Evolutionary conservation across 2,113 vertebrate species (phyloP), one percentile per base, ranked within the genome.

Genomic region (Ptychochromis oligacanthus): DNA sequence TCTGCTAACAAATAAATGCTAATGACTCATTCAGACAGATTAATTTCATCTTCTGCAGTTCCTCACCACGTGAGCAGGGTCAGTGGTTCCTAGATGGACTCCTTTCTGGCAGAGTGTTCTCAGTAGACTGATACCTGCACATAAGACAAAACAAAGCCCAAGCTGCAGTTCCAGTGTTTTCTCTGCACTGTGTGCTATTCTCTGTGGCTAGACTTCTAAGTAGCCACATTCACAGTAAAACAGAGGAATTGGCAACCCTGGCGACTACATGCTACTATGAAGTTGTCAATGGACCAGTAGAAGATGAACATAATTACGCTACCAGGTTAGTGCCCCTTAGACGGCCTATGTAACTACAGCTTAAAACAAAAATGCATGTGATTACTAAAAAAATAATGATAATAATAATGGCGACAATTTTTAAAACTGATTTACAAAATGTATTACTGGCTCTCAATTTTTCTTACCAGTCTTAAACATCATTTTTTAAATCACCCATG

Each of bases 81-180:
- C 92, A 11, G 9, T 84, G 77, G 90, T 95, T 24, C 95, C 95
- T 70, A 95, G 88, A 17, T 96, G 96, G 46, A 96, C 90, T 75
- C 90, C 94, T 56, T 91, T 92, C 86, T 94, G 89, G 91, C 96
- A 96, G 18, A 95, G 91, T 49, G 58, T 60, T 55, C 20, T 92
- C 84, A 96, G 91, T 77, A 94, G 78, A 79, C 64, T n/a, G 79
- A 95, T 86, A 52, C 94, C 96, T 96, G 82, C 6, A 92, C 2
- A 18, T 0, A 75, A 34, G 2, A 82, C 34, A 40, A 11, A 49
- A 40, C 24, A 70, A 34, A 59, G 34, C 5, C 55, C 28, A 46
- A 72, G 26, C 11, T 3, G 43, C 65, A 52, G 17, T 31, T 72
- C 31, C 43, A 52, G 8, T 0, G 24, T 28, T 72, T 72, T 52